Conservation (phyloP, 2,797 vertebrate species). For the Bufotes viridis region DNA sequence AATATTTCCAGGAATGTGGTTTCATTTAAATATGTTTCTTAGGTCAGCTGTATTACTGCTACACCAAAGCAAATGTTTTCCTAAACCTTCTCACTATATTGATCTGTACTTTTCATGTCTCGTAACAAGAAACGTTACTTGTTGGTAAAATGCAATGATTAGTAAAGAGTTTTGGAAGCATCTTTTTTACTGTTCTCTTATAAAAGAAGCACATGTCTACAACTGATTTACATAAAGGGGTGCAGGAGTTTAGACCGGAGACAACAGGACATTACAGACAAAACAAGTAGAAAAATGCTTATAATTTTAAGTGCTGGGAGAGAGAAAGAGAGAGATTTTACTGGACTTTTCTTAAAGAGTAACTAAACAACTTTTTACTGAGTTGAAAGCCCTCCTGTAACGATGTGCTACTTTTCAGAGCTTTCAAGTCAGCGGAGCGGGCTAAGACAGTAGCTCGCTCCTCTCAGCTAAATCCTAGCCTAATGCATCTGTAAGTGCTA, state of each 20-base stretch:
- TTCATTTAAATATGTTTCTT: neutral
- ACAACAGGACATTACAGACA: neutral
- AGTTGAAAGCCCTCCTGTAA: too few species aligned
- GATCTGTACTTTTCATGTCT: neutral
- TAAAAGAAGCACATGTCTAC: neutral
- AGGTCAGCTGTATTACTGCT: neutral
- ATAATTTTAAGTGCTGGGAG: too few species aligned
- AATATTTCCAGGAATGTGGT: constrained; percentile 22
- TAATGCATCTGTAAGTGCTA: too few species aligned
- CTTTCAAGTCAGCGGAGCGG: too few species aligned
- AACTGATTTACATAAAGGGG: neutral
- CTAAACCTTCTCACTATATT: neutral
- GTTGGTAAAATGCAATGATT: neutral
- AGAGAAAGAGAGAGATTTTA: too few species aligned
- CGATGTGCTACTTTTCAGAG: too few species aligned
- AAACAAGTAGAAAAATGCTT: too few species aligned
- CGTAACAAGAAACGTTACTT: neutral
- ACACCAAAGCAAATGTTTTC: constrained; percentile 12
- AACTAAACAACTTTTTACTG: too few species aligned
- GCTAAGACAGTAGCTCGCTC: too few species aligned
- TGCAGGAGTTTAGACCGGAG: neutral
- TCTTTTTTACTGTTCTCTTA: neutral
- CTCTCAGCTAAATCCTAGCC: too few species aligned
- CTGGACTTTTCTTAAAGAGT: too few species aligned
- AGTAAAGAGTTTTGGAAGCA: neutral